phyloP scores from a whole-genome alignment of 2,888 invertebrate species.

The Diplolepis rosae region DNA sequence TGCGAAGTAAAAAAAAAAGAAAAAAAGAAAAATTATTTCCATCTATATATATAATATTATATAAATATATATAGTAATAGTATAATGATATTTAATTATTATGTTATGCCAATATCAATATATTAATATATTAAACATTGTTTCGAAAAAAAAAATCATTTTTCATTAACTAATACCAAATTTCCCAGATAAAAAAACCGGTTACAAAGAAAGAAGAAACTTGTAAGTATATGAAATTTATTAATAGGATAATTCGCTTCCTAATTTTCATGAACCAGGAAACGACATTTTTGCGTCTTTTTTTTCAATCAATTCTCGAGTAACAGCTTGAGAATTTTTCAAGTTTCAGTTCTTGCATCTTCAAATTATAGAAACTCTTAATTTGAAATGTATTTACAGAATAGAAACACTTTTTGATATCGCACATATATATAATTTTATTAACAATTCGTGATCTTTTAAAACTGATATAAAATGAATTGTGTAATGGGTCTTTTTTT shows the following conservation, averaged over 20 bases:
- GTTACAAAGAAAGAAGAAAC: not conserved
- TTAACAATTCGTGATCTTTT: not conserved
- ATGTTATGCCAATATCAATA: conserved; percentile 61
- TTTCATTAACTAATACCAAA: not conserved
- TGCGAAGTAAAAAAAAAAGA: not conserved
- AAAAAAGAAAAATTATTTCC: not conserved
- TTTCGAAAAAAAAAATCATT: conserved; percentile 58
- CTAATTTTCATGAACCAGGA: not conserved
- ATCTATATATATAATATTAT: conserved; percentile 16
- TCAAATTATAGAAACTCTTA: not conserved
- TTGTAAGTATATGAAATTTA: not conserved
- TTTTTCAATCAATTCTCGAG: not conserved
- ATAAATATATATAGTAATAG: conserved; percentile 45
- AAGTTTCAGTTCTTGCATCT: not conserved
- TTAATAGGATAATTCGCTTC: not conserved
- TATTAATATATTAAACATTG: conserved; percentile 70
- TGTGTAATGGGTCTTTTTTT: not conserved
- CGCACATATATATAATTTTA: not conserved
- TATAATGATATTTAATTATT: conserved; percentile 64
- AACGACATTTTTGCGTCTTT: not conserved
- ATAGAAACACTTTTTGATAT: not conserved
- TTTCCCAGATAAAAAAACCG: not conserved
- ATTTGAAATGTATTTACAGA: not conserved
- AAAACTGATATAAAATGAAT: conserved; percentile 2
- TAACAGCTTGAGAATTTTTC: not conserved